Evolutionary conservation across 2,113 vertebrate genomes (phyloP), one percentile per base, ranked within the genome.

Genomic region (Channa maculata): DNA sequence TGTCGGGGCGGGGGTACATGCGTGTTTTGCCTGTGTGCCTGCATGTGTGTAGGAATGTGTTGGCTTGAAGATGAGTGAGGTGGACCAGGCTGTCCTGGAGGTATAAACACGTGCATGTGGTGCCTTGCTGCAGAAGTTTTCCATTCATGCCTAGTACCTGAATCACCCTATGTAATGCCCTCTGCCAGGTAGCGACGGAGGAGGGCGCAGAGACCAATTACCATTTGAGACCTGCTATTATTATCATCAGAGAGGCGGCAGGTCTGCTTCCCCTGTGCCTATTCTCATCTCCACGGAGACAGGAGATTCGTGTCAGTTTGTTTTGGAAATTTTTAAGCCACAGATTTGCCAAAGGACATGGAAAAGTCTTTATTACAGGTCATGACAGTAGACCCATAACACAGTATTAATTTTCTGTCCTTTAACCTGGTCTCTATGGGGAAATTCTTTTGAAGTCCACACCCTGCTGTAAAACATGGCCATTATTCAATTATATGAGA

Each of bases 361-460:
- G 80, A 90, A 80, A 90, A 86, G 82, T 67, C 91, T 73, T 88
- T 87, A 91, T 91, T 88, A 93, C 75, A 91, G 90, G 83, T 90
- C 87, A 82, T 78, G 84, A 85, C 84, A 80, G 82, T 64, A 80
- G 66, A 87, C 65, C 75, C 81, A 74, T 79, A 80, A 83, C 74
- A 66, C 71, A 84, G 88, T 84, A 84, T 83, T 88, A 85, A 86
- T 84, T 79, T 88, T 87, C 77, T 86, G 71, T 89, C 84, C 82
- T 82, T 88, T 89, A 81, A 87, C 87, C 85, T 88, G 75, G 72
- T 88, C 85, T 88, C 80, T 62, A 41, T 63, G 48, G 69, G 79
- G 71, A 83, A 72, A 72, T 63, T 67, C 75, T 76, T 89, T 88
- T 82, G 65, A 88, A 85, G 83, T 86, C 82, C 81, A 88, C 89